Evolutionary conservation across 2,888 invertebrate species (phyloP), one percentile per base, ranked within the genome.

Genomic region (Lymantria dispar): DNA sequence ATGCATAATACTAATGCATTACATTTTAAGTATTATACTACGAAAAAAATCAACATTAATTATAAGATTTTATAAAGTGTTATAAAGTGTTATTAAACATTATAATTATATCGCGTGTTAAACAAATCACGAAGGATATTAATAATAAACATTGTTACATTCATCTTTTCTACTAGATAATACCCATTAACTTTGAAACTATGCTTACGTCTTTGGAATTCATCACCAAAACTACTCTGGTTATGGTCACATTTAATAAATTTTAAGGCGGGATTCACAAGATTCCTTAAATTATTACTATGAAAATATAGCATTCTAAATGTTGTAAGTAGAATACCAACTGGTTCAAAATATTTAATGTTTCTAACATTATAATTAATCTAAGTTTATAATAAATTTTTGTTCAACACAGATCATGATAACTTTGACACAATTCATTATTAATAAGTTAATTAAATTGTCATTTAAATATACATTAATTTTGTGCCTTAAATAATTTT

Each of bases 141-240:
- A 62, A 56, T 47, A 56, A 66, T 67, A 63, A 45, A 54, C 63
- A 63, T 59, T 56, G 60, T 68, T 63, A 70, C 64, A 64, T 67
- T 47, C 64, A 67, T 68, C 62, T 68, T 22, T 22, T 70, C 59
- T 33, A 68, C 30, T 63, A 14, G 14, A 40, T 40, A 76, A 78
- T 80, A 83, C 72, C n/a, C 74, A 77, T 81, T 78, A 80, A 78
- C 78, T 78, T 82, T 81, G 85, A 85, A 81, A 88, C 84, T 90
- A 90, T 83, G 80, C 79, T 85, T 89, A 90, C 86, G 76, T 91
- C 90, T 91, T 91, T 90, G 90, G 91, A 91, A 89, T 87, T 81
- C 87, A 89, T 90, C 90, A 90, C 90, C 90, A 88, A 87, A 89
- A 90, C 83, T 80, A 79, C 83, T 82, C 82, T 72, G 80, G 86